phyloP scores from a whole-genome alignment of 2,888 invertebrate species.

The Drosophila trichaetosa region DNA sequence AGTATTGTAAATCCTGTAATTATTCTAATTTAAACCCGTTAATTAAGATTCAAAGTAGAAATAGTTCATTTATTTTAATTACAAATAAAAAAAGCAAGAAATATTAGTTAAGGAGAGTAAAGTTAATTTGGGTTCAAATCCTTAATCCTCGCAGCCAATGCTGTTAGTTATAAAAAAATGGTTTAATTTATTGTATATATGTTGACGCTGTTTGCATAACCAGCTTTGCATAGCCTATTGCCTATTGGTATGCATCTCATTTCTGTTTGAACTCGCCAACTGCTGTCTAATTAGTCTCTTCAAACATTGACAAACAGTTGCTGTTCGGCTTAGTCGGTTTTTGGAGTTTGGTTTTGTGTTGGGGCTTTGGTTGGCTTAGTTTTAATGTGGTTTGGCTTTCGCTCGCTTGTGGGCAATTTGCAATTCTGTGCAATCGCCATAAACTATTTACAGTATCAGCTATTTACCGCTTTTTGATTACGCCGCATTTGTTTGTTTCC shows the following conservation, averaged over 20 bases:
- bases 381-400: constrained; percentile 18
- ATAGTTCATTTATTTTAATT: not conserved
- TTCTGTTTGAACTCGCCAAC: constrained; percentile 51
- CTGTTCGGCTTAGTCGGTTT: constrained; percentile 23
- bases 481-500: constrained; percentile 78
- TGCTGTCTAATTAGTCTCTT: constrained; percentile 64
- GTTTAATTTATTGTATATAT: not conserved
- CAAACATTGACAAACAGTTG: constrained; percentile 63
- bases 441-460: constrained; percentile 74
- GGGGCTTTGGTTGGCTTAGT: constrained; percentile 21
- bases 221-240: constrained; percentile 35
- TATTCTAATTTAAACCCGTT: not conserved
- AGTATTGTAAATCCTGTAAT: not conserved
- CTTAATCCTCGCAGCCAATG: not conserved
- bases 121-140: not conserved
- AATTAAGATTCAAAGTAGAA: not conserved
- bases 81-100: too few relatives aligned
- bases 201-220: constrained; percentile 1
- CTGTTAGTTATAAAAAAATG: not conserved
- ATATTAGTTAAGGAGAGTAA: not conserved
- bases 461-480: constrained; percentile 78
- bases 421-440: constrained; percentile 65
- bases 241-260: constrained; percentile 51
- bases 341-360: constrained; percentile 2
- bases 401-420: constrained; percentile 62